Evolutionary conservation across 2,113 vertebrate species (phyloP), one percentile per base, ranked within the genome.

Genomic region (Podiceps cristatus): DNA sequence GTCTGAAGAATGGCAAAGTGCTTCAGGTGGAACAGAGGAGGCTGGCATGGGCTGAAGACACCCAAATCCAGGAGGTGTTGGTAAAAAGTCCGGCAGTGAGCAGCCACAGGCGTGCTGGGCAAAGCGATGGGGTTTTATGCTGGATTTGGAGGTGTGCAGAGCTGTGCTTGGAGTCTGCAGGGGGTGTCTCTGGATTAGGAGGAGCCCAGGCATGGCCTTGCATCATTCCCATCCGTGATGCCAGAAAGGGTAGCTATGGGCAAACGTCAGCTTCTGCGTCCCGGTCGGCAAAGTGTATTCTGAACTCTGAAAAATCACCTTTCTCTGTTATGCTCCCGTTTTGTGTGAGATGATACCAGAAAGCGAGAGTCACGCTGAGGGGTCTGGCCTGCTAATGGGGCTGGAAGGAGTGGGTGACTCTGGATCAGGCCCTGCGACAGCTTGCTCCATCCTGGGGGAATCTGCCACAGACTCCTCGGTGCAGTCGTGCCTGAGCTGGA

Each of bases 61-160:
- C 27, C 58, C 77, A 31, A 2, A 29, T 5, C 11, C 25, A 5
- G 52, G 18, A 5, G 9, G 1, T 10, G 10, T 7, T 25, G 2
- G 0, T 33, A 7, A 25, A 45, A 35, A 42, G 29, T 5, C 2
- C 33, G 1, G 35, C 28, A 53, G 56, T 0, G 58, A 72, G 63
- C 10, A 20, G 67, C 50, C 22, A 3, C 0, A 13, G 35, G 29
- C 42, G 6, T 13, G 62, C 1, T 49, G 55, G 56, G 28, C 4
- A 37, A 23, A 4, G 1, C 2, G 23, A 2, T 29, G 25, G 37
- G 20, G 11, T 8, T 86, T 66, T 66, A 1, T 16, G n/a, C 22
- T n/a, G 6, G 22, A 0, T 7, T 22, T 33, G 49, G 27, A 20
- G 18, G 23, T 23, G 18, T 25, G 24, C 53, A 31, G 42, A 40